phyloP scores from a whole-genome alignment of 2,797 vertebrate species.

The Syncerus caffer region DNA sequence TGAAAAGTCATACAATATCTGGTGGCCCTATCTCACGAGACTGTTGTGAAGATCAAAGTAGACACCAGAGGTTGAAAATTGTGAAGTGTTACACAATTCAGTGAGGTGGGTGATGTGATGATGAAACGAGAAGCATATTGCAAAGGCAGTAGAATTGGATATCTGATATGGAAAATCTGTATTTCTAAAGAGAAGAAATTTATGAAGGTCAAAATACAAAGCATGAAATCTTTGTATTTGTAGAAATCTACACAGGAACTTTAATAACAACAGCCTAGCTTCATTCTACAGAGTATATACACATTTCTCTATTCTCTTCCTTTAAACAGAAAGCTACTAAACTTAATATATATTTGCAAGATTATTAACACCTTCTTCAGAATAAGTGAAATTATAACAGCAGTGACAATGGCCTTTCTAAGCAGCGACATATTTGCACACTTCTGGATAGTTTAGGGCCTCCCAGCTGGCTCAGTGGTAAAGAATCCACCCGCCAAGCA shows the following conservation, averaged over 20 bases:
- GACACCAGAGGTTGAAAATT: not conserved
- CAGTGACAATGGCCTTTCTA: not conserved
- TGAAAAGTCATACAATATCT: not conserved
- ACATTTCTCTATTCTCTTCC: not conserved
- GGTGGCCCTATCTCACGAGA: not conserved
- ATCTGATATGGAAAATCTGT: not conserved
- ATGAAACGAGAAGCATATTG: not conserved
- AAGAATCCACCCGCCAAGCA: not conserved
- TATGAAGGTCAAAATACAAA: not conserved
- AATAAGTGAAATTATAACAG: not conserved
- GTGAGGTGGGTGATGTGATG: no score
- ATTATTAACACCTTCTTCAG: not conserved
- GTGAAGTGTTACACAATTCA: not conserved
- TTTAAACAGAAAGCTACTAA: not conserved
- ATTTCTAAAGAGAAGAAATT: not conserved
- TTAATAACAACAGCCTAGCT: not conserved
- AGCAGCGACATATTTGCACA: not conserved
- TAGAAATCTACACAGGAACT: not conserved
- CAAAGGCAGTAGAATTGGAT: not conserved
- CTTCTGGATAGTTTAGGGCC: not conserved
- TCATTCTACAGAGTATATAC: not conserved
- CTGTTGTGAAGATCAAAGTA: not conserved
- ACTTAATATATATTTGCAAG: not conserved
- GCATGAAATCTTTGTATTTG: not conserved
- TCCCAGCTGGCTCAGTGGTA: not conserved